Base-by-base conservation (phyloP, 1,140 invertebrate species). In the Ips nitidus region DNA sequence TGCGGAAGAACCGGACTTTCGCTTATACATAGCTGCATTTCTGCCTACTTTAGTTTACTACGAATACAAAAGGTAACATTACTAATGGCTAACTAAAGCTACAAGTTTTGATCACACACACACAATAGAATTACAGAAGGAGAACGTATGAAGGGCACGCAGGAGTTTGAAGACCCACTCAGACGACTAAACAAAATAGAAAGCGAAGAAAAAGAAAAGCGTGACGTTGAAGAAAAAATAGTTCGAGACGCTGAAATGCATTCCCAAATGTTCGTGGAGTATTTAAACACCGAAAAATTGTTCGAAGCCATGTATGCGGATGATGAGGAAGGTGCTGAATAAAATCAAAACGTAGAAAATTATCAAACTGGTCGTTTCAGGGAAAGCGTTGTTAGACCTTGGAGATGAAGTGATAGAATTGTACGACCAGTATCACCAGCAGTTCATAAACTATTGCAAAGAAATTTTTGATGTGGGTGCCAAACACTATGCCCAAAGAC, bases 11-110 rank as follows among this genome's bases (percentile, higher is more conserved):
- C 75, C 78, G 65, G 84, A 88, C 55, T 87, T 90, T 69, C 80
- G 86, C 76, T 77, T 87, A 73, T 90, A 87, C 83, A 78, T 91
- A 56, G 85, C 86, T 50, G 89, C 90, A 1, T 89, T 91, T 75
- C 82, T 95, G 4, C 89, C 89, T 0, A 86, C 90, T 76, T 79
- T 96, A 2, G 86, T 88, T 40, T 95, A 93, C 79, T 87, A 94
- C 56, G 88, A 93, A 74, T 95, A 95, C 77, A 86, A 87, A 80
- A 84, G 88, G 69, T 71, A 65, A 22, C 22, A 22, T 39, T 41
- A 22, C 22, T 22, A 22, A 22, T 22, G 22, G 45, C 3, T 50
- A 50, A 6, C 45, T 8, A 43, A 84, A 95, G 63, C 85, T 81
- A 37, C 81, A 84, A 5, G 3, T 2, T 5, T 55, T 38, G 37